Evolutionary conservation across 2,888 invertebrate genomes (phyloP).

Genomic region (Ditylenchus weischeri): DNA sequence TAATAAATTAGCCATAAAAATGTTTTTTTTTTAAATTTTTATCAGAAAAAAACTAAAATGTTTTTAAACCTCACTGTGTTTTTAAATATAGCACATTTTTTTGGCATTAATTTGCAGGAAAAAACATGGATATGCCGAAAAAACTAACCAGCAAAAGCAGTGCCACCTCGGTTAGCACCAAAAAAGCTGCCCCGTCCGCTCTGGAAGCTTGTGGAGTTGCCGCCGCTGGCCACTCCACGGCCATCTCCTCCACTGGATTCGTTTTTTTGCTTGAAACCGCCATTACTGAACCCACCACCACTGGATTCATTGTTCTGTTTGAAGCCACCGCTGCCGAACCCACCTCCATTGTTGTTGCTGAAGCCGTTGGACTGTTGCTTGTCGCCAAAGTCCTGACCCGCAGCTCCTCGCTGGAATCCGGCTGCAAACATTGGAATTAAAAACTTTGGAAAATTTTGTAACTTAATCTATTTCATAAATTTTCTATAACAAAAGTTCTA

Average conservation of each 20-base stretch:
- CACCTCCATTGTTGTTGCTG: not conserved
- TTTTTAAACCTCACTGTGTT: not conserved
- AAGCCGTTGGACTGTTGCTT: not conserved
- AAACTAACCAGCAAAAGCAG: not conserved
- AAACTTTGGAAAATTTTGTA: too few species aligned
- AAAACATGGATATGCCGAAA: too few species aligned
- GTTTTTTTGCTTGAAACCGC: not conserved
- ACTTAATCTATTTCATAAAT: too few species aligned
- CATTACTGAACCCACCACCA: constrained; percentile 8
- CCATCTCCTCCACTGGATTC: too few species aligned
- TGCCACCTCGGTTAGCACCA: constrained; percentile 1
- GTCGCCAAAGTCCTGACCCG: not conserved
- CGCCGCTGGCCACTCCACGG: constrained; percentile 5
- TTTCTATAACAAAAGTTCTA: too few species aligned
- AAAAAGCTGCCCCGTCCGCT: not conserved
- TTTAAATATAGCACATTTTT: not conserved
- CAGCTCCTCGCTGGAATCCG: too few species aligned
- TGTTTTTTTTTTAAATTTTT: too few species aligned
- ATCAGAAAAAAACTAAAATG: too few species aligned
- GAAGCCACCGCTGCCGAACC: constrained; percentile 12
- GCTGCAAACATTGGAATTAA: too few species aligned
- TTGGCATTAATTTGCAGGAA: too few species aligned
- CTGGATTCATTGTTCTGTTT: too few species aligned
- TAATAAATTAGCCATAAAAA: too few species aligned
- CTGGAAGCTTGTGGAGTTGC: not conserved